Evolutionary conservation across 2,888 invertebrate species (phyloP), one percentile per base, ranked within the genome.

Genomic region (Habroteleia sp.): DNA sequence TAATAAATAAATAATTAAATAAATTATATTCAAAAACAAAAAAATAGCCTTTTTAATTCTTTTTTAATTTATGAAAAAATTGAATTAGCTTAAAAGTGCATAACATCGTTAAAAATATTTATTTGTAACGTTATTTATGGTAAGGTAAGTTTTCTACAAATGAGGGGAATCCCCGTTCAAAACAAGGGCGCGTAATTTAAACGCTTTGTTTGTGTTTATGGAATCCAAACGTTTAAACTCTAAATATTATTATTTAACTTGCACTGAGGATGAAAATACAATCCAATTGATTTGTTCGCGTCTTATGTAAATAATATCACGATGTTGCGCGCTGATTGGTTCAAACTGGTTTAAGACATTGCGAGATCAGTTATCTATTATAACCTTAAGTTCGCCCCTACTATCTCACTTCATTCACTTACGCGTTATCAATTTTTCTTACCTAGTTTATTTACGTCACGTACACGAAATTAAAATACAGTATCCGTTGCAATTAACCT

Each of bases 371-470:
- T 68, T 68, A 74, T 68, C 74, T 68, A 62, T 62, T 66, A 56
- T 74, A 74, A 74, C 74, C 74, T 25, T 60, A 66, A 60, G 66
- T 46, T 73, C 37, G 74, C 68, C 62, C 31, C 46, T 50, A 50
- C 29, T 68, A 74, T 68, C 68, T 62, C 42, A 25, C 37, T 74
- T 74, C 74, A 74, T 74, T 74, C 74, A 74, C 68, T 74, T 68
- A 68, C 50, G 74, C 56, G 58, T 27, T 44, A 60, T 44, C 68
- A 35, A 7, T 56, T 71, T 74, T 68, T 31, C 56, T 74, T 62
- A 54, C 73, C 73, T 66, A 66, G 29, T 74, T 74, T n/a, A n/a
- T n/a, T n/a, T n/a, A n/a, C 29, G 35, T 65, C 46, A 72, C 52
- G 48, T 27, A 23, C 31, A 14, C 27, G 7, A 52, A 60, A 56